Base-by-base conservation (phyloP, 2,888 invertebrate genomes). In the Mythimna lalbum region DNA sequence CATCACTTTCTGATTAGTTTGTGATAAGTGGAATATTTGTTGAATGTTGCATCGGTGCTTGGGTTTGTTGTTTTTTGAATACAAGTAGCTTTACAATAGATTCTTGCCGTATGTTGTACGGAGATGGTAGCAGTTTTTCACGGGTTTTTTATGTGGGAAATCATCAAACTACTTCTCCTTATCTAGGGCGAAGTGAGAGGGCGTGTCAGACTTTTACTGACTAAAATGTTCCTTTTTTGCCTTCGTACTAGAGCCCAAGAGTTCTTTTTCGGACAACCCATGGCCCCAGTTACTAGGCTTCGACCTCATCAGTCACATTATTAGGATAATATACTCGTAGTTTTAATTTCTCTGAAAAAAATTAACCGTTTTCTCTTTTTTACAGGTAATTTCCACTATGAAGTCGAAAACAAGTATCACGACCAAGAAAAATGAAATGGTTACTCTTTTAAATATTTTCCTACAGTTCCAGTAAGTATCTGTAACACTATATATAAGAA, bases 1-100 rank as follows among this genome's bases (percentile, higher is more conserved):
- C 82, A 72, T 76, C 75, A 77, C 70, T 77, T 81, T 76, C 66
- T 77, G 77, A 84, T 85, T 78, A 62, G 75, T 64, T 71, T 66
- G 52, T 66, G 72, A 84, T 80, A 82, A 80, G 65, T 76, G 19
- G 68, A 78, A 80, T 80, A 72, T 82, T 81, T 65, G 27, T 71
- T 63, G 57, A 62, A 73, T 66, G 69, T 59, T 66, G 53, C 23
- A 65, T 60, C 52, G 57, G 53, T 66, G 36, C 2, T 62, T 47
- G 23, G 23, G 63, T 65, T 80, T 43, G 19, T 78, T 61, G n/a
- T 75, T 74, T 53, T 78, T 63, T 6, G 10, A 27, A 2, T 17
- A 47, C 12, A 47, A 43, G 49, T 66, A 60, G 27, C 12, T 39
- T 27, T 23, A 43, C 19, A 27, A 39, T 1, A 27, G 9, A 27